Evolutionary conservation across 2,888 invertebrate genomes (phyloP).

Genomic region (Apodemia duryi): DNA sequence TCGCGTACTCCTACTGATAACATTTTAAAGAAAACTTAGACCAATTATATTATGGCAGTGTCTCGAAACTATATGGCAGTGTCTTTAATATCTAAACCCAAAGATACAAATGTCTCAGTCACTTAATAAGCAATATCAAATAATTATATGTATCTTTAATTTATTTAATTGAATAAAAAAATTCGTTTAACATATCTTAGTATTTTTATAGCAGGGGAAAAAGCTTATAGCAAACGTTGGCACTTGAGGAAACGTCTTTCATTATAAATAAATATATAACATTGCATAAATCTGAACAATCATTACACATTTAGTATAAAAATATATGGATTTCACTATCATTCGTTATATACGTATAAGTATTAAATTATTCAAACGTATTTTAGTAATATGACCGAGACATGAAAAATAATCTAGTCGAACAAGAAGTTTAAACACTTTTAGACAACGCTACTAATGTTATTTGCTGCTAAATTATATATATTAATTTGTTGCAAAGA

Average conservation of each 20-base stretch:
- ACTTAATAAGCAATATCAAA: not conserved
- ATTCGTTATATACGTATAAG: not conserved
- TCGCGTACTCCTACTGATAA: not conserved
- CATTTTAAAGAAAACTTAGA: not conserved
- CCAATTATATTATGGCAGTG: too few relatives aligned
- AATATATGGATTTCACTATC: not conserved
- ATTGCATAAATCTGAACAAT: too few relatives aligned
- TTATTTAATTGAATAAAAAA: too few relatives aligned
- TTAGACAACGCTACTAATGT: not conserved
- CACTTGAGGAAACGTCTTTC: too few relatives aligned
- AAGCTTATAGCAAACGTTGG: too few relatives aligned
- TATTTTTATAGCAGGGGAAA: too few relatives aligned
- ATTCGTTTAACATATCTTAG: too few relatives aligned
- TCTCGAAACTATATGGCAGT: slow-evolving; percentile 30
- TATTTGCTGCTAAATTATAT: not conserved
- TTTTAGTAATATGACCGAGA: not conserved
- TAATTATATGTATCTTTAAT: not conserved
- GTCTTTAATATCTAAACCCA: slow-evolving; percentile 13
- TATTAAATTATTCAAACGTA: not conserved
- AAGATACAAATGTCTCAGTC: not conserved
- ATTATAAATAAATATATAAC: too few relatives aligned
- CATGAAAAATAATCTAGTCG: not conserved
- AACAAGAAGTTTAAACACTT: not conserved
- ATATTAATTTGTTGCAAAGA: not conserved
- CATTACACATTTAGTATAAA: too few relatives aligned